Percentiles rank a stretch among this genome's conserved stretches.
phyloP scores from a whole-genome alignment of 2,888 invertebrate species.

The Bugulina stolonifera region DNA sequence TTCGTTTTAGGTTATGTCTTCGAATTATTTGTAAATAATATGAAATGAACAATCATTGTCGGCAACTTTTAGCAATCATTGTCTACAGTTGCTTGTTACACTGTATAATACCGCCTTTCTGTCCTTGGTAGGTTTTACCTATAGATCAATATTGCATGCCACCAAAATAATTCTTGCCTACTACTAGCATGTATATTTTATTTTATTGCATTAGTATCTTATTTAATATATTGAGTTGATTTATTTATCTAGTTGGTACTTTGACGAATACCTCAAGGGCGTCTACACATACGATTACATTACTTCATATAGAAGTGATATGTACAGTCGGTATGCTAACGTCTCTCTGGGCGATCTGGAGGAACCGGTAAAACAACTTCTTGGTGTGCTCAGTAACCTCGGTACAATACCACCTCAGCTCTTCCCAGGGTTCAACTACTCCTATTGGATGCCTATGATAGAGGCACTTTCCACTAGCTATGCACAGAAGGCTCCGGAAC shows the following conservation, averaged over 20 bases:
- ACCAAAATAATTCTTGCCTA: too few relatives aligned
- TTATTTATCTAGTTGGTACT: constrained; percentile 18
- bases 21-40: too few relatives aligned
- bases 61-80: too few relatives aligned
- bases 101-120: too few relatives aligned
- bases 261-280: not conserved
- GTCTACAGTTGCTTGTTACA: too few relatives aligned
- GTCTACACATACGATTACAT: not conserved
- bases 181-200: too few relatives aligned
- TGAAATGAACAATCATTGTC: too few relatives aligned
- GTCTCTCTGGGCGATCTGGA: constrained; percentile 28
- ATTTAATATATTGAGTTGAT: too few relatives aligned
- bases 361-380: not conserved
- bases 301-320: constrained; percentile 13
- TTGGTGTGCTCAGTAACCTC: constrained; percentile 7
- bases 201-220: too few relatives aligned
- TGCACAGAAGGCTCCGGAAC: not conserved
- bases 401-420: constrained; percentile 22
- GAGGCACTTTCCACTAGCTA: not conserved
- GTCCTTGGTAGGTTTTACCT: too few relatives aligned
- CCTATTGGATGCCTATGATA: constrained; percentile 27
- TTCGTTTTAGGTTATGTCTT: too few relatives aligned
- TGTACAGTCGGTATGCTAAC: constrained; percentile 30
- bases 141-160: too few relatives aligned
- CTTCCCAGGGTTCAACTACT: constrained; percentile 18